Base-by-base conservation (phyloP, 2,888 invertebrate species). In the Stomorhina lunata region DNA sequence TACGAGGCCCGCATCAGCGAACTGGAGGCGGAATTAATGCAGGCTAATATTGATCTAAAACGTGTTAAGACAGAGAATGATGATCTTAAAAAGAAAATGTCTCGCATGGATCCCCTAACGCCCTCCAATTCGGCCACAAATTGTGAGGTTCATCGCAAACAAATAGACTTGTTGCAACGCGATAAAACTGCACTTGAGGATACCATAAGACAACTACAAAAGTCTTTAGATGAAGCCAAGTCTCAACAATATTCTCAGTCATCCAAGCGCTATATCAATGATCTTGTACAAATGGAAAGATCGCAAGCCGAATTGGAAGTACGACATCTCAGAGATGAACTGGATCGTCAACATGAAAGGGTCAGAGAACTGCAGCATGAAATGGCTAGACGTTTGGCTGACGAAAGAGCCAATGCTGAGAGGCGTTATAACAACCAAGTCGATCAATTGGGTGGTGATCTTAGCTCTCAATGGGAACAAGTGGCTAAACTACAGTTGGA, bases 1-100 rank as follows among this genome's bases (percentile, higher is more conserved):
- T 96, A 95, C 87, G 96, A 96, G 89, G 96, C 96, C 0, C 93
- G 95, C 82, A 96, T 96, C 68, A 95, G 96, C 2, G 96, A 97
- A 87, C 89, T 97, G 75, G 96, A 97, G 88, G 96, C 96, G 0
- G 96, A 96, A 86, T 90, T 96, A 53, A 94, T 95, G 6, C 96
- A 96, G 88, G 91, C 95, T 0, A 95, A 93, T 88, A 95, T 96
- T 71, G 96, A 96, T 86, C 90, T 96, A 34, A 94, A 94, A 87
- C 95, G 96, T 88, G 90, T 95, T 0, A 94, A 94, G 86, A 95
- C 93, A 71, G 94, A 95, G 81, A 93, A 93, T 85, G 93, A 94
- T 34, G 88, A 91, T 89, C 86, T 91, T 0, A 92, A 89, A 90
- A 90, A 87, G 86, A 92, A 91, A 85, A 29, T 89, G 34, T 79